A percentile compares a stretch with the other conserved stretches of the same genome.
phyloP scores from a whole-genome alignment of 1,140 invertebrate genomes.

The Araneus ventricosus region DNA sequence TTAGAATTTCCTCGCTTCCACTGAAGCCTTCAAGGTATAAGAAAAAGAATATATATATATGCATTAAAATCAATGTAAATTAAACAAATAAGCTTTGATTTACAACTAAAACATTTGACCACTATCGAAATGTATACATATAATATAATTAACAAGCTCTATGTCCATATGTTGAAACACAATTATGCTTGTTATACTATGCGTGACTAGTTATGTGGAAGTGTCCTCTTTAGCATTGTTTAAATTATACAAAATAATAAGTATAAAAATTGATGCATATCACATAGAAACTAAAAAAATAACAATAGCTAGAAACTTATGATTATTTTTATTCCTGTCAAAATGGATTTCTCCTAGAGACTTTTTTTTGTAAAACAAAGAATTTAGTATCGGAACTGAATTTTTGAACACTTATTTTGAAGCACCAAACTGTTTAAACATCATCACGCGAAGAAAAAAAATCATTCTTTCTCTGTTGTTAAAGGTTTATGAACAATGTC shows the following conservation, averaged over 20 bases:
- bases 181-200: slow-evolving; percentile 30
- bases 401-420: slow-evolving; percentile 47
- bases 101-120: neutral
- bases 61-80: neutral
- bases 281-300: slow-evolving; percentile 27
- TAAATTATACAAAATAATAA: slow-evolving; percentile 35
- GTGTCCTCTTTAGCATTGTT: slow-evolving; percentile 1
- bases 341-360: neutral
- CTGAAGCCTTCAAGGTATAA: neutral
- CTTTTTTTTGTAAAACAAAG: neutral
- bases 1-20: neutral
- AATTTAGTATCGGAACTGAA: neutral
- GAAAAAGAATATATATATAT: neutral
- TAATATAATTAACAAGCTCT: slow-evolving; percentile 53
- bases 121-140: neutral
- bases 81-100: neutral
- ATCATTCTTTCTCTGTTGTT: neutral
- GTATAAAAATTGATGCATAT: slow-evolving; percentile 27
- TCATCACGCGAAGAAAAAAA: slow-evolving; percentile 7
- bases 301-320: neutral
- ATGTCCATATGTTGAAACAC: neutral
- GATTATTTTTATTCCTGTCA: neutral
- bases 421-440: slow-evolving; percentile 37
- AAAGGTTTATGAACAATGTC: neutral
- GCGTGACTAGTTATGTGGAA: slow-evolving; percentile 44